Evolutionary conservation across 2,888 invertebrate species (phyloP).

Genomic region (Cheiracanthium punctorium): DNA sequence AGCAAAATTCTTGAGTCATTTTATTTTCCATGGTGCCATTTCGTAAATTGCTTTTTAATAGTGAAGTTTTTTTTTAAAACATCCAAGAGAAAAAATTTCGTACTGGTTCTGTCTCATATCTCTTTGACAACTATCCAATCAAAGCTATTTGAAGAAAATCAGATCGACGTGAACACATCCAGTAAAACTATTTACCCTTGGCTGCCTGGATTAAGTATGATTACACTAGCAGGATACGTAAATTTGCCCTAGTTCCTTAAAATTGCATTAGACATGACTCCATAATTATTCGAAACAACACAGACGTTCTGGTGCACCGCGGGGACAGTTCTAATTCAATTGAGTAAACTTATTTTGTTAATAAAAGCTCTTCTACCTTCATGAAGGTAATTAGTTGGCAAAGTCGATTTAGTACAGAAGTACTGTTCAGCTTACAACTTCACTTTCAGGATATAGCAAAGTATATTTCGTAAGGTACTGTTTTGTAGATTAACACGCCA

Average conservation of each 20-base stretch:
- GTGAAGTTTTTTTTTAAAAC: too few relatives aligned
- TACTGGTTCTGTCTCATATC: neutral
- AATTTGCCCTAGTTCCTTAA: conserved; percentile 6
- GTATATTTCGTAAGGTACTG: neutral
- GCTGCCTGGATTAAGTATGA: conserved; percentile 10
- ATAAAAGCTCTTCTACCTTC: neutral
- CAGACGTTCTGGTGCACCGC: neutral
- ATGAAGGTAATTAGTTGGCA: conserved; percentile 7
- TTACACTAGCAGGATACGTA: neutral
- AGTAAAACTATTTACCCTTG: neutral
- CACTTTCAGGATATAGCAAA: neutral
- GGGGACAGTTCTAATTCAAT: conserved; percentile 4
- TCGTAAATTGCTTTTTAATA: too few relatives aligned
- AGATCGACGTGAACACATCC: neutral
- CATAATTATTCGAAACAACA: conserved; percentile 1
- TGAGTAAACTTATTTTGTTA: conserved; percentile 15
- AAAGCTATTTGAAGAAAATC: neutral
- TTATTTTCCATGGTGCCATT: too few relatives aligned
- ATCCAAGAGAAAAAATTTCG: too few relatives aligned
- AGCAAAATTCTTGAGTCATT: too few relatives aligned
- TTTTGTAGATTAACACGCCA: neutral
- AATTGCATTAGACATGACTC: conserved; percentile 13
- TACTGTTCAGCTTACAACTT: neutral
- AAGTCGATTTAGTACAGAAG: neutral
- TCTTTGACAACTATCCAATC: neutral